Percentiles rank a stretch among this genome's conserved stretches.
Conservation (phyloP, 2,113 vertebrate genomes). For the Oxygymnocypris stewartii region DNA sequence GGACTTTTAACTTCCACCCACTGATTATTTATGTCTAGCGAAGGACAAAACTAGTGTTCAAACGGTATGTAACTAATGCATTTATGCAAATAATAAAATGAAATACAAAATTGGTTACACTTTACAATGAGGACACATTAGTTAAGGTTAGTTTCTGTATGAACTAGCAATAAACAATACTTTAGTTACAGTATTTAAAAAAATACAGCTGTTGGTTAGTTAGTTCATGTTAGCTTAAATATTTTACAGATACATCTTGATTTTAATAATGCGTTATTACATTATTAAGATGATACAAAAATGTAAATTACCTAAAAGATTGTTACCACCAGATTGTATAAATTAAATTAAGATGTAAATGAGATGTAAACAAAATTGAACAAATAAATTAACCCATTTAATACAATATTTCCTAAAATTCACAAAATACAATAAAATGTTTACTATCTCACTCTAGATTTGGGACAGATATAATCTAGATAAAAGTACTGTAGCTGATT, state of each 20-base stretch:
- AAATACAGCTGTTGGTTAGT: neutral
- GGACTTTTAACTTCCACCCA: constrained; percentile 13
- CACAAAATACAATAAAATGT: neutral
- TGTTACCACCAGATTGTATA: neutral
- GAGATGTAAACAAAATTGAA: neutral
- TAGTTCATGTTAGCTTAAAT: neutral
- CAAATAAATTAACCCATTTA: neutral
- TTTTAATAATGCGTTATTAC: neutral
- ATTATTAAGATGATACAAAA: too few relatives aligned
- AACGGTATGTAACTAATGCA: neutral
- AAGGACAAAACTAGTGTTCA: neutral
- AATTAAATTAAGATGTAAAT: neutral
- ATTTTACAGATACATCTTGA: too few relatives aligned
- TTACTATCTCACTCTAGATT: neutral
- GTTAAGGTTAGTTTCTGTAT: neutral
- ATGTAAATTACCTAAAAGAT: too few relatives aligned
- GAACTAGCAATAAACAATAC: neutral
- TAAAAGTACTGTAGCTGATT: neutral
- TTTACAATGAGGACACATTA: neutral
- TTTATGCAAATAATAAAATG: neutral
- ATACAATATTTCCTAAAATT: neutral
- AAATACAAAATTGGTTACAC: neutral
- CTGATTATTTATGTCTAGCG: neutral
- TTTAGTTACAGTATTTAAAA: neutral
- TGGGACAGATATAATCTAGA: neutral